Evolutionary conservation across 2,797 vertebrate genomes (phyloP).

Genomic region (Gambelia wislizenii): DNA sequence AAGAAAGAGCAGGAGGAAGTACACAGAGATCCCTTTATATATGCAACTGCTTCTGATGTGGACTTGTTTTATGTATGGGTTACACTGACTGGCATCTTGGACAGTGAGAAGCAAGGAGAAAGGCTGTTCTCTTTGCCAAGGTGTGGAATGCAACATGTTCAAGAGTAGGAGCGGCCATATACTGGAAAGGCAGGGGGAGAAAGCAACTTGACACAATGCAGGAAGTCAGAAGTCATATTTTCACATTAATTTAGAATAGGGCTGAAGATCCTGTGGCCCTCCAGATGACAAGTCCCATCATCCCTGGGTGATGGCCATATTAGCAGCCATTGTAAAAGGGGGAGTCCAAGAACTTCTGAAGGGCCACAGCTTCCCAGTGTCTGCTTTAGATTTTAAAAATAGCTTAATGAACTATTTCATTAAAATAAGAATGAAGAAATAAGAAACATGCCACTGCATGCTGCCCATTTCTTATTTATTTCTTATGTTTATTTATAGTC

Average conservation of each 20-base stretch:
- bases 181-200: background rate
- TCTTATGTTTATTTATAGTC: too few species aligned
- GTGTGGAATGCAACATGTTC: background rate
- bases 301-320: too few species aligned
- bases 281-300: too few species aligned
- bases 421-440: background rate
- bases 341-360: too few species aligned
- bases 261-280: too few species aligned
- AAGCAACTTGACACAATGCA: background rate
- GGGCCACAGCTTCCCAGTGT: too few species aligned
- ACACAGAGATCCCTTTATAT: background rate
- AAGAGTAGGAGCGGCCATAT: background rate
- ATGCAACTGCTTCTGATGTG: background rate
- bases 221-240: background rate
- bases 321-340: too few species aligned
- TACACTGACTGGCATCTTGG: background rate
- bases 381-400: too few species aligned
- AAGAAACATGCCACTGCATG: background rate
- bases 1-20: too few species aligned
- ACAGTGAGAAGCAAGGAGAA: too few species aligned
- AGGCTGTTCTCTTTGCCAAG: background rate
- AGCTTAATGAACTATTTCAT: background rate
- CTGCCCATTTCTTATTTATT: too few species aligned
- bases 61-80: background rate
- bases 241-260: too few species aligned